phyloP scores from a whole-genome alignment of 2,888 invertebrate genomes.

The Agonopterix subpropinquella region DNA sequence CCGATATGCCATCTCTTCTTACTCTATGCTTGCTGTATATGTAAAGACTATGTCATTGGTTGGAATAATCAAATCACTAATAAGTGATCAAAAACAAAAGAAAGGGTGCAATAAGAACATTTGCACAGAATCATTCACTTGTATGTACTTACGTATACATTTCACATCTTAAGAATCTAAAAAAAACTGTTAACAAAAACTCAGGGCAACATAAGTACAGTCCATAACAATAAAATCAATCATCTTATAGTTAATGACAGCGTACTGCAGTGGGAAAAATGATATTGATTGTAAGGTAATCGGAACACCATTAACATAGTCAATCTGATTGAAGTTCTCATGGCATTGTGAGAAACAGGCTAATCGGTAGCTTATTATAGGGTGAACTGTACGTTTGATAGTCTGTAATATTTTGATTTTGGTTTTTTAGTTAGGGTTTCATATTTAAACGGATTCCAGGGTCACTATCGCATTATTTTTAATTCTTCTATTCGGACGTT shows the following conservation, averaged over 20 bases:
- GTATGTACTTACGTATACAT: no score
- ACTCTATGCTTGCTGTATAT: no score
- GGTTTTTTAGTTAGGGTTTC: no score
- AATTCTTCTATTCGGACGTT: no score
- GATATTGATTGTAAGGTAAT: conserved; percentile 37
- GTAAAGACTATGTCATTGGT: no score
- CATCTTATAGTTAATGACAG: conserved; percentile 27
- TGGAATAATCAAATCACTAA: no score
- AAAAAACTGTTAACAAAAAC: background rate
- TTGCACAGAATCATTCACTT: no score
- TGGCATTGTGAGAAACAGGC: conserved; percentile 31
- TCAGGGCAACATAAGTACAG: conserved; percentile 8
- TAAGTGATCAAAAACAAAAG: no score
- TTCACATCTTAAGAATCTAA: background rate
- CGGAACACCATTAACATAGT: conserved; percentile 39
- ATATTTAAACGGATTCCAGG: no score
- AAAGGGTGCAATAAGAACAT: no score
- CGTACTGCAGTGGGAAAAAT: conserved; percentile 32
- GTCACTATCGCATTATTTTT: no score
- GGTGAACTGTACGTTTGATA: conserved; percentile 6
- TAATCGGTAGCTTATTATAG: conserved; percentile 23
- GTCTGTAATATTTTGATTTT: background rate
- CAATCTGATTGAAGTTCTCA: conserved; percentile 46
- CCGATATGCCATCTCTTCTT: no score
- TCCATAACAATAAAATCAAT: conserved; percentile 21